Base-by-base conservation (phyloP, 2,113 vertebrate genomes). In the Leucosticte australis region DNA sequence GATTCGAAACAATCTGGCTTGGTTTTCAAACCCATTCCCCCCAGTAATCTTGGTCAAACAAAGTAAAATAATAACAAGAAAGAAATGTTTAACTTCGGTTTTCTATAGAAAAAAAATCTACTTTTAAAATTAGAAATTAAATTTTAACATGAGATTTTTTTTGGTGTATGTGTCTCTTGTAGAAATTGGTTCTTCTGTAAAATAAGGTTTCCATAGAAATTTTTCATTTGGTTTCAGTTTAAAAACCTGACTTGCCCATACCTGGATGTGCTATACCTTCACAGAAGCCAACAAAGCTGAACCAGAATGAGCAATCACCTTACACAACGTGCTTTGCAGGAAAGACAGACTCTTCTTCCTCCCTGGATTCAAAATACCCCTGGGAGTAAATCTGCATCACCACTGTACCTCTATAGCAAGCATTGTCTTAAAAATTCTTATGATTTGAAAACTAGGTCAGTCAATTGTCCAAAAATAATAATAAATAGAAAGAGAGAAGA, bases 1-100 rank as follows among this genome's bases (percentile, higher is more conserved):
- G 79, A 87, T 92, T 81, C 87, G 56, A 95, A 95, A 84, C 94
- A 96, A 94, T 97, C 92, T 97, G 96, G 56, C 76, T 93, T 85
- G 76, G 52, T 92, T 95, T 92, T 83, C 67, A 92, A 62, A 33
- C 19, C 27, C 39, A 18, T 7, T 46, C 57, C 24, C 27, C 52
- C 31, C 33, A 62, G 0, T 69, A 68, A 70, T 93, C 89, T 86
- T 71, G 73, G 82, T 95, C 75, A 90, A 92, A 53, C 6, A 75
- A 95, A 92, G 23, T 33, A 86, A 89, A 95, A 90, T n/a, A 39
- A 47, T 27, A 60, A 53, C 0, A 69, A 44, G 7, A 30, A 56
- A 56, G 11, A 69, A 89, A 55, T 47, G 11, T 9, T 79, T 77
- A 65, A 3, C 13, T 90, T 91, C 77, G 22, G 22, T 74, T 88